Evolutionary conservation across 2,888 invertebrate genomes (phyloP).

Genomic region (Dioctria linearis): DNA sequence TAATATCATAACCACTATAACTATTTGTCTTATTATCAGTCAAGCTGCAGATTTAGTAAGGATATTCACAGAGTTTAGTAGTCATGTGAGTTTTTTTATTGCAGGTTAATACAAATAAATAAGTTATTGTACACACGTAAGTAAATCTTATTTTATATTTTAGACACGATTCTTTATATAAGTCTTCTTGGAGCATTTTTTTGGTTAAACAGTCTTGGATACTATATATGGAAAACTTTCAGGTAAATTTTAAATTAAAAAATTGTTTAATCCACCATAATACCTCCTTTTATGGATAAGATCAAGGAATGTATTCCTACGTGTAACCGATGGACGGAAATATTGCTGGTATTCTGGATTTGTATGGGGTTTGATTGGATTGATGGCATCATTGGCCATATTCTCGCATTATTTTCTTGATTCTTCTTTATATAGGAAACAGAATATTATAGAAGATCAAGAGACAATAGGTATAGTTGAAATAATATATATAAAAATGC

Average conservation of each 20-base stretch:
- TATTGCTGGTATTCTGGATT: conserved; percentile 90
- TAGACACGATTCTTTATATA: conserved; percentile 84
- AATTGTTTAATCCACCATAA: not conserved
- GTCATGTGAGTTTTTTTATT: conserved; percentile 84
- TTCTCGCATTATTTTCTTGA: conserved; percentile 87
- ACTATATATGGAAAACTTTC: conserved; percentile 91
- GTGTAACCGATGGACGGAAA: conserved; percentile 88
- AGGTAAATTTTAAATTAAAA: conserved; percentile 72
- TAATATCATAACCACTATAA: conserved; percentile 87
- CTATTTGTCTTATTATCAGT: conserved; percentile 82
- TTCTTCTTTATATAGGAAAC: conserved; percentile 74
- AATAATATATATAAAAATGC: not conserved
- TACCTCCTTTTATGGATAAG: conserved; percentile 68
- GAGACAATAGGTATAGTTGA: conserved; percentile 78
- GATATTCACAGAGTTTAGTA: conserved; percentile 85
- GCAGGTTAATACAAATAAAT: conserved; percentile 75
- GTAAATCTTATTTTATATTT: conserved; percentile 65
- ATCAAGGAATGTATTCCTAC: conserved; percentile 86
- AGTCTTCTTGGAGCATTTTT: conserved; percentile 86
- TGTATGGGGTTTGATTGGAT: conserved; percentile 82
- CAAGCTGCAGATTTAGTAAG: conserved; percentile 85
- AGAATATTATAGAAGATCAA: conserved; percentile 75
- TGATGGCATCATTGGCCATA: conserved; percentile 82
- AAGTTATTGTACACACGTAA: no score
- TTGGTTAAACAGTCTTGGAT: conserved; percentile 89